Conservation (phyloP, 2,888 invertebrate genomes). For the Diploptera punctata region DNA sequence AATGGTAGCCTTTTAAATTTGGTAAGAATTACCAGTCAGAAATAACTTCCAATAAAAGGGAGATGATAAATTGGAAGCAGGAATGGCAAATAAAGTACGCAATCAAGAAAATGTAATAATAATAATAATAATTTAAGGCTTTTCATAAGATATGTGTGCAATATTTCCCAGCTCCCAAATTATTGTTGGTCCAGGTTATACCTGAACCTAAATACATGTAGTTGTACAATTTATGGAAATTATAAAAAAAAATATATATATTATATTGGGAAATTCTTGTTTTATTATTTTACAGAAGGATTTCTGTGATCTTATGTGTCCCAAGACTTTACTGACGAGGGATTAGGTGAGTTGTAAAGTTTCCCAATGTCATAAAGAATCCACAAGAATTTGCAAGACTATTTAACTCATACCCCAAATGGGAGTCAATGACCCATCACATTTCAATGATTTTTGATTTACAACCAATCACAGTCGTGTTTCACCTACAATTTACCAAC, state of each 20-base stretch:
- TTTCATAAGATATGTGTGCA: conserved; percentile 27
- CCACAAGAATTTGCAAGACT: no score
- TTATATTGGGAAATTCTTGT: conserved; percentile 5
- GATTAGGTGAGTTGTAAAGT: no score
- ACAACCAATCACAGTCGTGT: no score
- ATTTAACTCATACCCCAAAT: no score
- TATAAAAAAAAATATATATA: conserved; percentile 26
- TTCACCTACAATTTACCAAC: no score
- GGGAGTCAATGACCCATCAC: no score
- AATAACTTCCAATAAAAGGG: background rate
- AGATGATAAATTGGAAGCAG: background rate
- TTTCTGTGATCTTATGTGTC: no score
- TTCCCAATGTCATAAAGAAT: no score
- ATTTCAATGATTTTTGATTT: no score
- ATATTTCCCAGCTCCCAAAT: conserved; percentile 27
- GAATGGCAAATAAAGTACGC: background rate
- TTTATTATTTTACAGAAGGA: no score
- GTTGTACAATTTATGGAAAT: conserved; percentile 31
- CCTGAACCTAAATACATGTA: conserved; percentile 27
- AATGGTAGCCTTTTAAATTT: conserved; percentile 21
- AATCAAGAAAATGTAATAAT: background rate
- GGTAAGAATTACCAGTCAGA: conserved; percentile 17
- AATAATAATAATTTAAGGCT: conserved; percentile 19
- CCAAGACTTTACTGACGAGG: no score
- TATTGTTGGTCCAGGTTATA: conserved; percentile 1